These are phyloP conservation scores for Ondatra zibethicus DNA, from an alignment of 2,113 vertebrate species.

Conservation along the genomic window DNA sequence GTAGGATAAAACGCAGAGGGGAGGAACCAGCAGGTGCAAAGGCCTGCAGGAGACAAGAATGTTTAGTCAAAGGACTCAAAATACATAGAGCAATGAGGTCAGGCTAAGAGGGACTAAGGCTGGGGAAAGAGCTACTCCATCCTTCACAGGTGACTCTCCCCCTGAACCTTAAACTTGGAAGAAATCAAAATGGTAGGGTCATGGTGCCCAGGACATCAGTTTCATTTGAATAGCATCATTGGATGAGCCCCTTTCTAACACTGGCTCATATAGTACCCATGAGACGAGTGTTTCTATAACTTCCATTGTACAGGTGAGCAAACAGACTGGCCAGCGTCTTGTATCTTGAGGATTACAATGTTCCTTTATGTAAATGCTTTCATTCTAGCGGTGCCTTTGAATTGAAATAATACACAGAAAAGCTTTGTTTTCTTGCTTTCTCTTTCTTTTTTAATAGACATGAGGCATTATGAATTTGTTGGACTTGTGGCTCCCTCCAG, in stretches of 20 bases:
- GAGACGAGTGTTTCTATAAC: background rate
- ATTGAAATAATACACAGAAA: background rate
- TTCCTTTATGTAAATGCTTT: background rate
- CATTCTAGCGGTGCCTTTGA: background rate
- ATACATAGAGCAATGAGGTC: background rate
- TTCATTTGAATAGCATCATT: background rate
- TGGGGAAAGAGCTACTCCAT: background rate
- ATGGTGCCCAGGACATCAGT: background rate
- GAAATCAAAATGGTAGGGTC: background rate
- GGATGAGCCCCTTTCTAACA: background rate
- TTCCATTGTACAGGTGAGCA: constrained; percentile 42
- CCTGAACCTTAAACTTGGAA: background rate
- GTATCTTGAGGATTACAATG: background rate
- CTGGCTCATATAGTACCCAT: background rate
- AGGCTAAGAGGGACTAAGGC: background rate
- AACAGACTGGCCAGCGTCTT: background rate
- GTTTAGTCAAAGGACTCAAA: background rate
- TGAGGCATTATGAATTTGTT: background rate
- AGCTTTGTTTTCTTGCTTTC: background rate
- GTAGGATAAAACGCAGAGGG: background rate
- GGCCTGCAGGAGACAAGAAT: background rate
- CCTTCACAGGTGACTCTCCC: background rate
- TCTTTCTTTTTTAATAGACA: background rate
- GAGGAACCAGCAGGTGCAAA: background rate
- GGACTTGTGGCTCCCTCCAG: background rate